A percentile compares a stretch with the other conserved stretches of the same genome.
These are phyloP conservation scores for Anguilla marmorata DNA, from an alignment of 2,797 vertebrate species.

Conservation along the genomic window DNA sequence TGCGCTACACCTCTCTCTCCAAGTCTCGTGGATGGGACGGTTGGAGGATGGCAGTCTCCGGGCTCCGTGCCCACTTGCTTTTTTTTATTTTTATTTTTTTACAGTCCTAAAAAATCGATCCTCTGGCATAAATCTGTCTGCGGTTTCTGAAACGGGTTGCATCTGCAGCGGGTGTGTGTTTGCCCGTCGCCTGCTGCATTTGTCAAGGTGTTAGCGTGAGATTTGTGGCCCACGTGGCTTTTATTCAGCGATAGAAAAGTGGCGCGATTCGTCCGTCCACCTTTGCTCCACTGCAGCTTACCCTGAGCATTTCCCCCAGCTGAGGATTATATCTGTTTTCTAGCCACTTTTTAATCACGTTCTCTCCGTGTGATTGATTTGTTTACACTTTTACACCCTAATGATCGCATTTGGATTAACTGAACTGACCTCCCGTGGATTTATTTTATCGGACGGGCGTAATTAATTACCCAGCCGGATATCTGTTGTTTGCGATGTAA, in stretches of 20 bases:
- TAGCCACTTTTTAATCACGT: not conserved
- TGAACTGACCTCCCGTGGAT: constrained; percentile 1
- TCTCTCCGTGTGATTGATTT: not conserved
- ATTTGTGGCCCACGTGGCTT: constrained; percentile 47
- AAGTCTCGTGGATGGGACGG: not conserved
- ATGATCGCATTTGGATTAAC: constrained; percentile 24
- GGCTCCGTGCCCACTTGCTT: constrained; percentile 21
- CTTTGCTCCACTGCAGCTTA: not conserved
- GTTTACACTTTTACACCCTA: constrained; percentile 13
- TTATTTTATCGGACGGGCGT: not conserved
- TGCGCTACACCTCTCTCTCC: not conserved
- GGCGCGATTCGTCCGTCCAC: not conserved
- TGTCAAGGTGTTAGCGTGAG: constrained; percentile 42
- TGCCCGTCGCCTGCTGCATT: constrained; percentile 12
- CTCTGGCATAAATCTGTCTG: constrained; percentile 49
- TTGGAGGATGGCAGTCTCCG: not conserved
- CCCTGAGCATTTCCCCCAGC: not conserved
- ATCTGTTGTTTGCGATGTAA: not conserved
- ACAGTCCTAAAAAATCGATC: constrained; percentile 55
- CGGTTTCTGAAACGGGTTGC: constrained; percentile 34
- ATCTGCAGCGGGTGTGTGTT: constrained; percentile 45
- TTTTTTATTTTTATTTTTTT: not conserved
- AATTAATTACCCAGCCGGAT: not conserved
- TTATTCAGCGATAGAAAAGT: constrained; percentile 38
- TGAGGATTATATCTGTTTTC: not conserved